phyloP scores from a whole-genome alignment of 2,888 invertebrate genomes.

The Ellobium chinense region DNA sequence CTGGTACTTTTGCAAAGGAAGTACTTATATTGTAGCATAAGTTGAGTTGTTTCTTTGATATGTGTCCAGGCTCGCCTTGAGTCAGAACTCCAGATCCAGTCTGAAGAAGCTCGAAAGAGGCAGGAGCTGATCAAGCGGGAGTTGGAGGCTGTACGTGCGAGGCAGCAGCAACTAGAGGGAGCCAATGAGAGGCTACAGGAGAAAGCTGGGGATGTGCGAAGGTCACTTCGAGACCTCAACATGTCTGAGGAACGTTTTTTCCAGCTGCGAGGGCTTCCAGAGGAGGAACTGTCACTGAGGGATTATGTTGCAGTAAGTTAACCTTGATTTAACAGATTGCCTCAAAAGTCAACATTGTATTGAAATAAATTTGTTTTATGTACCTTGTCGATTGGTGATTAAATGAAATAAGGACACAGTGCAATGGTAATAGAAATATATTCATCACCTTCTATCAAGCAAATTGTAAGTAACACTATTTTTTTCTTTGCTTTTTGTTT shows the following conservation, averaged over 20 bases:
- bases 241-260: constrained; percentile 75
- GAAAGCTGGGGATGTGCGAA: constrained; percentile 75
- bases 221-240: constrained; percentile 71
- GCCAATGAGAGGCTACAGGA: constrained; percentile 76
- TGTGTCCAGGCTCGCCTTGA: constrained; percentile 72
- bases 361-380: not conserved
- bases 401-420: too few species aligned
- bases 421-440: not conserved
- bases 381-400: too few species aligned
- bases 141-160: constrained; percentile 72
- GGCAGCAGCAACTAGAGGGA: constrained; percentile 76
- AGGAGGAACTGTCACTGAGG: constrained; percentile 75
- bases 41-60: not conserved
- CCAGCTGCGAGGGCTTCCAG: constrained; percentile 66
- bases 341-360: not conserved
- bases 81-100: constrained; percentile 75
- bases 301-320: constrained; percentile 76
- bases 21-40: not conserved
- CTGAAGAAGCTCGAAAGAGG: constrained; percentile 74
- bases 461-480: not conserved
- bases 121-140: constrained; percentile 74
- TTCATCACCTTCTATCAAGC: not conserved
- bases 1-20: too few species aligned
- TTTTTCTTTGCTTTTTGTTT: not conserved
- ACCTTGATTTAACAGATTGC: too few species aligned